A percentile compares a stretch with the other conserved stretches of the same genome.
These are phyloP conservation scores for Anas platyrhynchos DNA, from an alignment of 2,113 vertebrate genomes.

Conservation along the genomic window DNA sequence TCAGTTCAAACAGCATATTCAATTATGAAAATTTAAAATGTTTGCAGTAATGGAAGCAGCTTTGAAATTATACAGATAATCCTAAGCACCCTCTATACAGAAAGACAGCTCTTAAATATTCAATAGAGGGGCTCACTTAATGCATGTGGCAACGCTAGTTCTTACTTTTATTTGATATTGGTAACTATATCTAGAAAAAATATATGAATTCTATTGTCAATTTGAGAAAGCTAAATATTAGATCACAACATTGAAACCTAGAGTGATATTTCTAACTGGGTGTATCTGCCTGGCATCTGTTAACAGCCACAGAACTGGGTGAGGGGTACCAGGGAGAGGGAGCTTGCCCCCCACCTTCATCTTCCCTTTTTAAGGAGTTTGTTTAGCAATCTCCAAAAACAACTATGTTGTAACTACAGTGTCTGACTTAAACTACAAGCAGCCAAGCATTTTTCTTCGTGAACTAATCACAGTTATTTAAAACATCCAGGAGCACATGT, in stretches of 20 bases:
- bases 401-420: background rate
- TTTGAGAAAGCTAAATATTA: conserved; percentile 53
- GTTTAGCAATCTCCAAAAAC: background rate
- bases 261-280: conserved; percentile 2
- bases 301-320: background rate
- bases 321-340: background rate
- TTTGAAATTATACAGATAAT: conserved; percentile 48
- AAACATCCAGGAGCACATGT: conserved; percentile 26
- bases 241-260: conserved; percentile 15
- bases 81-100: conserved; percentile 17
- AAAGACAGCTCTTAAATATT: conserved; percentile 31
- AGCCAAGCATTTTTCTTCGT: conserved; percentile 31
- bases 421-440: conserved; percentile 27
- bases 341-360: background rate
- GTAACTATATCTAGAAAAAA: conserved; percentile 46
- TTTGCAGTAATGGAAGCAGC: conserved; percentile 21
- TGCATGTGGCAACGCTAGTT: background rate
- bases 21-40: conserved; percentile 11
- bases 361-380: background rate
- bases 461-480: conserved; percentile 53
- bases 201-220: conserved; percentile 34
- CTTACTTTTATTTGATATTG: conserved; percentile 48
- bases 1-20: conserved; percentile 24
- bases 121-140: background rate
- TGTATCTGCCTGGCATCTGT: background rate